phyloP scores from a whole-genome alignment of 1,140 invertebrate species.

The Penaeus japonicus region DNA sequence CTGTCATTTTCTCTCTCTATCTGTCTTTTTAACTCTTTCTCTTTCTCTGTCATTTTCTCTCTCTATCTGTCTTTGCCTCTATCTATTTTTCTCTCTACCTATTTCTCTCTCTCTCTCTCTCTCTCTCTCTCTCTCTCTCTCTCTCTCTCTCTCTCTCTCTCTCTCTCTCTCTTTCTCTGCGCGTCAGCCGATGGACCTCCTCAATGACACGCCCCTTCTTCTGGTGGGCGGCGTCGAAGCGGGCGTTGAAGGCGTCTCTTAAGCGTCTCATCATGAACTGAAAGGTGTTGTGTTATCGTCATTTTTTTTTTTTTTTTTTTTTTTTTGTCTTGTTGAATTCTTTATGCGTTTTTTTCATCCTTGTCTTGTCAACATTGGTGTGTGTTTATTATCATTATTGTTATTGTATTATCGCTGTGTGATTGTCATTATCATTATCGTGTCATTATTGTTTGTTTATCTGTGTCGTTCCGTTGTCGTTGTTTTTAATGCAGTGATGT shows the following conservation, averaged over 20 bases:
- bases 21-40: no score
- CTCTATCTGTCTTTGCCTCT: no score
- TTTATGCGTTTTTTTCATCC: no score
- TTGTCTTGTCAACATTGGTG: no score
- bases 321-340: neutral
- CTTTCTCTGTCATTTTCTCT: neutral
- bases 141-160: neutral
- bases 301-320: neutral
- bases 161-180: neutral
- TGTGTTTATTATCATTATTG: no score
- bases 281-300: no score
- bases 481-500: no score
- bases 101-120: neutral
- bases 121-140: neutral
- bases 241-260: conserved; percentile 30
- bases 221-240: conserved; percentile 38
- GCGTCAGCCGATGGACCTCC: conserved; percentile 34
- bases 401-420: no score
- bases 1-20: neutral
- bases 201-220: conserved; percentile 38
- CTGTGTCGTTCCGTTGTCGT: no score
- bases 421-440: no score
- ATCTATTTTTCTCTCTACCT: neutral
- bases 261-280: conserved; percentile 40
- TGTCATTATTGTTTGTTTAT: no score